phyloP scores from a whole-genome alignment of 2,113 vertebrate genomes.

The Ursus arctos region DNA sequence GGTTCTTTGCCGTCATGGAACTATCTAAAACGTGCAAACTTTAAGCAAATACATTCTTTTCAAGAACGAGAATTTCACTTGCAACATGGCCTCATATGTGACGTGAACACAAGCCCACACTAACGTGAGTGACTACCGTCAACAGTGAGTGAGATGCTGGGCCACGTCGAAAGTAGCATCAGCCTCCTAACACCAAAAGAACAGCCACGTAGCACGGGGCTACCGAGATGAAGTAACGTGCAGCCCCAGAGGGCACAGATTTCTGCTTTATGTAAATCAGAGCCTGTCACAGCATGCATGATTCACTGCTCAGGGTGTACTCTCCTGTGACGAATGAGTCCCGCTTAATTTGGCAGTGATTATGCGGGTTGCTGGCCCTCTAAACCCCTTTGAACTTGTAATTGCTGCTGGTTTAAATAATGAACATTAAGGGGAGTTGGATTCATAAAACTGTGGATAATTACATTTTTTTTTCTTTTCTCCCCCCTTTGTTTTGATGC shows the following conservation, averaged over 20 bases:
- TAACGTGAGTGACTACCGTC: conserved; percentile 29
- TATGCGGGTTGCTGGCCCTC: conserved; percentile 98
- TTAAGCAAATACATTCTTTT: conserved; percentile 1
- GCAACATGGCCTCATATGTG: conserved; percentile 37
- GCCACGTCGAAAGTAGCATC: conserved; percentile 64
- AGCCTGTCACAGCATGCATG: conserved; percentile 95
- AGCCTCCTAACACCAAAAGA: conserved; percentile 89
- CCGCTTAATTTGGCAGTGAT: conserved; percentile 98
- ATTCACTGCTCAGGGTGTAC: conserved; percentile 94
- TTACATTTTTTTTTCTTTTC: conserved; percentile 88
- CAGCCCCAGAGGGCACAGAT: conserved; percentile 94
- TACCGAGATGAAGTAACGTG: conserved; percentile 89
- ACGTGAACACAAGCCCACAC: conserved; percentile 60
- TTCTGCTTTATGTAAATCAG: conserved; percentile 96
- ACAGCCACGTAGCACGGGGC: conserved; percentile 91
- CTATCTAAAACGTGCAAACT: conserved; percentile 19
- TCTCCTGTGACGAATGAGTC: conserved; percentile 98
- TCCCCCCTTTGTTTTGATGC: conserved; percentile 85
- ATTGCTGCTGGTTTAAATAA: conserved; percentile 99
- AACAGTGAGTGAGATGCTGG: conserved; percentile 64
- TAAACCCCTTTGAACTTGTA: conserved; percentile 99
- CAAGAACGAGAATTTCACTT: conserved; percentile 41
- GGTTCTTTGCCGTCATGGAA: neutral
- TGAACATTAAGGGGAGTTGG: conserved; percentile 98
- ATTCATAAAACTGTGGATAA: conserved; percentile 98